Evolutionary conservation across 2,888 invertebrate species (phyloP), one percentile per base, ranked within the genome.

Genomic region (Lottia gigantea): DNA sequence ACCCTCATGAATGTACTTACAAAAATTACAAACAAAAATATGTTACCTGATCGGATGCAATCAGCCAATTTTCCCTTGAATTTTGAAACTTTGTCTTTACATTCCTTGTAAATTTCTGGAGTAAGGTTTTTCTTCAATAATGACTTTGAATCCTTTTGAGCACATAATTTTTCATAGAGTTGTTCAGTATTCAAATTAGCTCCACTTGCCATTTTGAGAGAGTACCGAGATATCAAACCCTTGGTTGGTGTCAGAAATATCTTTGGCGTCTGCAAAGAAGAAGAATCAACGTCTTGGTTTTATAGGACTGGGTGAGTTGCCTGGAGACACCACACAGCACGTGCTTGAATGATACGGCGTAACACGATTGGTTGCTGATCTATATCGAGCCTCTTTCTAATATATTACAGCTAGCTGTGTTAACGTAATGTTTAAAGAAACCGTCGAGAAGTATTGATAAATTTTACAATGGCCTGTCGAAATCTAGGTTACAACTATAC

Each of bases 71-170:
- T 78, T 55, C 83, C 84, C n/a, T 80, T 81, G 62, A 80, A 78
- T 40, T 47, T 67, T 7, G 84, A 82, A 62, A 73, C 77, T 23
- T 70, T 70, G 49, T 78, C 74, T 70, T 80, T 83, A 40, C 82
- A 72, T 25, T 79, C 74, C 0, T 82, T 64, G 66, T 73, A 82
- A 8, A 79, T 62, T 19, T 80, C 76, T 16, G 73, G 70, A 4
- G 82, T 83, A 14, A 83, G 72, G 69, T 82, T 46, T 68, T 80
- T 82, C 92, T 98, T 98, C 91, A 98, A 91, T 90, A 98, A 92
- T 12, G 83, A 82, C 68, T 78, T 75, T 65, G 82, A 78, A 14
- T 74, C 67, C 6, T 67, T 71, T 2, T 66, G 70, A 3, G 15
- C 68, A 16, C 70, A 19, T 2, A 81, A 69, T 23, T 72, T 69